Conservation (phyloP, 2,888 invertebrate species). For the Oegoconia quadripuncta region DNA sequence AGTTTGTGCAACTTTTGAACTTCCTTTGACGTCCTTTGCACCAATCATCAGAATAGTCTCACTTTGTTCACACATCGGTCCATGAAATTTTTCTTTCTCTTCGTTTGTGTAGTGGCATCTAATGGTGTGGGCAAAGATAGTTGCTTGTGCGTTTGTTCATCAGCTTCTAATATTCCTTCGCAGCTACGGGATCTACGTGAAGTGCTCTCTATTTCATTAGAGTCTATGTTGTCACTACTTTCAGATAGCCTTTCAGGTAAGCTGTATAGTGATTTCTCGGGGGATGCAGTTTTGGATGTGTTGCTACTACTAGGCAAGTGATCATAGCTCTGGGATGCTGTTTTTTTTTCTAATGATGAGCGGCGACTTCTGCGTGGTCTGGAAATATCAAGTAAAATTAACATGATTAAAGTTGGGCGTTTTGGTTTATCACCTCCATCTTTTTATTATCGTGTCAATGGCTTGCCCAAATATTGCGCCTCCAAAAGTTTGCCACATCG, state of each 20-base stretch:
- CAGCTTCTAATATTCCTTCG: constrained; percentile 80
- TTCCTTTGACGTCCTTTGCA: constrained; percentile 27
- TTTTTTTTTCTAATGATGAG: constrained; percentile 60
- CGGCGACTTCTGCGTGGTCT: constrained; percentile 72
- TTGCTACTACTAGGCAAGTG: constrained; percentile 62
- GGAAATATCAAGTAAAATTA: constrained; percentile 27
- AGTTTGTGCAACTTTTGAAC: constrained; percentile 24
- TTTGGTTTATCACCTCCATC: too few species aligned
- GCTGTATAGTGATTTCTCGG: constrained; percentile 64
- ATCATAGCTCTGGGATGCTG: constrained; percentile 66
- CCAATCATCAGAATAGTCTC: constrained; percentile 82
- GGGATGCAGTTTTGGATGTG: constrained; percentile 63
- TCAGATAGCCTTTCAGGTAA: constrained; percentile 65
- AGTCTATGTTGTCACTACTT: constrained; percentile 58
- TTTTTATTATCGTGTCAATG: too few species aligned
- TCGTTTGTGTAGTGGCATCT: constrained; percentile 79
- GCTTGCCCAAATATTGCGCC: too few species aligned
- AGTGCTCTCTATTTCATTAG: constrained; percentile 48
- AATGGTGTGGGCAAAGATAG: constrained; percentile 78
- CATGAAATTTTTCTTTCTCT: constrained; percentile 89
- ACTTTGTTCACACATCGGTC: constrained; percentile 91
- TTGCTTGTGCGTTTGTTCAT: constrained; percentile 73
- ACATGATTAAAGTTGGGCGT: too few species aligned
- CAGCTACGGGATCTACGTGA: constrained; percentile 80
- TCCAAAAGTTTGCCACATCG: too few species aligned